phyloP scores from a whole-genome alignment of 2,888 invertebrate species.

The Caenorhabditis sinica region DNA sequence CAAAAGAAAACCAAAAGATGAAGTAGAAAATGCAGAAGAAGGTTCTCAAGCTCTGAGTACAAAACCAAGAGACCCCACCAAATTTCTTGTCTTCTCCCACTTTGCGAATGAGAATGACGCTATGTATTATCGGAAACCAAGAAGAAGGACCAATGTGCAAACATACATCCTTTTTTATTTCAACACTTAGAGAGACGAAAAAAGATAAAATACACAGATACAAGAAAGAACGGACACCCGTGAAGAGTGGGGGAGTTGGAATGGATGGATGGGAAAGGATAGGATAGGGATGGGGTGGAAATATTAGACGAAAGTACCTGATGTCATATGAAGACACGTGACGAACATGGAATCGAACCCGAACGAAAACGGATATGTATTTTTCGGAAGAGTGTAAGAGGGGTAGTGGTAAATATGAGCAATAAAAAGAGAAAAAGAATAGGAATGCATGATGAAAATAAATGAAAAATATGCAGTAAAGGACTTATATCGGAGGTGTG shows the following conservation, averaged over 20 bases:
- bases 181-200: slow-evolving; percentile 34
- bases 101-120: slow-evolving; percentile 64
- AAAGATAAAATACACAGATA: slow-evolving; percentile 63
- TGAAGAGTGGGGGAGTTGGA: slow-evolving; percentile 31
- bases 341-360: slow-evolving; percentile 47
- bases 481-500: neutral
- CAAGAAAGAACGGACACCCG: slow-evolving; percentile 51
- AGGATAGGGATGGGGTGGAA: slow-evolving; percentile 23
- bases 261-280: slow-evolving; percentile 2
- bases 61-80: slow-evolving; percentile 41
- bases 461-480: slow-evolving; percentile 43
- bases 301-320: slow-evolving; percentile 59
- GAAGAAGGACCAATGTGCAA: slow-evolving; percentile 62
- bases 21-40: slow-evolving; percentile 19
- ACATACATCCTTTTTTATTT: slow-evolving; percentile 64
- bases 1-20: slow-evolving; percentile 7
- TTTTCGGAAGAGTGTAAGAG: slow-evolving; percentile 23
- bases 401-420: slow-evolving; percentile 53
- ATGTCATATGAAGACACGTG: slow-evolving; percentile 61
- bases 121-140: slow-evolving; percentile 54
- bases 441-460: slow-evolving; percentile 25
- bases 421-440: slow-evolving; percentile 12
- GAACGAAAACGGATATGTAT: slow-evolving; percentile 34
- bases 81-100: slow-evolving; percentile 54
- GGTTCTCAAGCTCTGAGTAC: slow-evolving; percentile 55